These are phyloP conservation scores for Xenops minutus DNA, from an alignment of 2,797 vertebrate species.

Conservation along the genomic window DNA sequence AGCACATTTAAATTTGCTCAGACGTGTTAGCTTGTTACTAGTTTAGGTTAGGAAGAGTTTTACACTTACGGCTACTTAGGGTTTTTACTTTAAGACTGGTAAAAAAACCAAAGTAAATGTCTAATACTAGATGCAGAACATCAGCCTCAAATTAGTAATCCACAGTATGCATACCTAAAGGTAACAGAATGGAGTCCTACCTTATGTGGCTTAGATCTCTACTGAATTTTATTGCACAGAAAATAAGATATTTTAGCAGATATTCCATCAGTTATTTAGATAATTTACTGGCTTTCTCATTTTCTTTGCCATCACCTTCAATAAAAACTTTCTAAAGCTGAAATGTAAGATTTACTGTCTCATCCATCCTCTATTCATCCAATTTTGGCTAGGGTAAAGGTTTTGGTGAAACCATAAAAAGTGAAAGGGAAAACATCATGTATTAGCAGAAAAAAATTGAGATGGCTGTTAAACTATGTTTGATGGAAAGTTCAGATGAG, in stretches of 20 bases:
- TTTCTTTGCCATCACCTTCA: not conserved
- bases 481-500: not conserved
- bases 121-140: not conserved
- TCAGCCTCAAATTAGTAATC: not conserved
- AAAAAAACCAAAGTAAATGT: not conserved
- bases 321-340: not conserved
- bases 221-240: not conserved
- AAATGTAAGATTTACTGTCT: not conserved
- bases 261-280: not conserved
- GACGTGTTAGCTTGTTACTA: not conserved
- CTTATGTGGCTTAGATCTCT: not conserved
- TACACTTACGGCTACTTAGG: not conserved
- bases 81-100: not conserved
- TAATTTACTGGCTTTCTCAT: not conserved
- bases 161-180: rapidly evolving
- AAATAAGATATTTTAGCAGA: not conserved
- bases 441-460: not conserved
- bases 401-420: not conserved
- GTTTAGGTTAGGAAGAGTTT: not conserved
- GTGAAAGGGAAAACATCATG: not conserved
- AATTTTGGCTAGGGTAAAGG: not conserved
- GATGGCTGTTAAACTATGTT: not conserved
- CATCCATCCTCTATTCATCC: not conserved
- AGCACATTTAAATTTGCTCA: not conserved
- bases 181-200: not conserved